Evolutionary conservation across 2,797 vertebrate species (phyloP).

Genomic region (Gastrophryne carolinensis): DNA sequence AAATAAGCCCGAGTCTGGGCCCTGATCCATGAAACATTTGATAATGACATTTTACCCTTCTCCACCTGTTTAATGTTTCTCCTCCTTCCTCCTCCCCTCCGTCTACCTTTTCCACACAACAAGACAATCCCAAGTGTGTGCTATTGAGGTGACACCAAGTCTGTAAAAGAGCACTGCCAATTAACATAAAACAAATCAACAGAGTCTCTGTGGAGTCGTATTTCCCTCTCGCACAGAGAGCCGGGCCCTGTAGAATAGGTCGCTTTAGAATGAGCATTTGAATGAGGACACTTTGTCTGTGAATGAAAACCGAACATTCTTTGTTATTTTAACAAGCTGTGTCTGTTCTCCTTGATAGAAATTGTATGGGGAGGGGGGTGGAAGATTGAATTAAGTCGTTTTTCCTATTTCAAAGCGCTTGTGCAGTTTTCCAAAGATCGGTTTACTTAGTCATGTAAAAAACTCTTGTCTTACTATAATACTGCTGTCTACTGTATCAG

Average conservation of each 20-base stretch:
- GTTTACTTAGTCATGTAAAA: conserved; percentile 81
- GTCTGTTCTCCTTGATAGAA: conserved; percentile 87
- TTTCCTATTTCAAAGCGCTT: conserved; percentile 83
- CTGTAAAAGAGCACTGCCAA: conserved; percentile 81
- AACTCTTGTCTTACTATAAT: conserved; percentile 81
- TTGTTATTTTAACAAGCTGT: conserved; percentile 98
- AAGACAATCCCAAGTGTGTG: conserved; percentile 84
- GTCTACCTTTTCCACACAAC: conserved; percentile 83
- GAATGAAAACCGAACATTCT: conserved; percentile 91
- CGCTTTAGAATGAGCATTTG: conserved; percentile 83
- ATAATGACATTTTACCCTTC: conserved; percentile 75
- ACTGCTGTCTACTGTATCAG: conserved; percentile 68
- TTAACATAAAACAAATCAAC: conserved; percentile 85
- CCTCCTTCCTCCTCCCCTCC: conserved; percentile 70
- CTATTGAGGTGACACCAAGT: conserved; percentile 88
- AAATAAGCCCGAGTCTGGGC: conserved; percentile 56
- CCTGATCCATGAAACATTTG: conserved; percentile 78
- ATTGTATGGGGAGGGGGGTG: conserved; percentile 76
- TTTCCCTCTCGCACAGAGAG: conserved; percentile 80
- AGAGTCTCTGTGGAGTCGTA: conserved; percentile 76
- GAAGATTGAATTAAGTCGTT: conserved; percentile 84
- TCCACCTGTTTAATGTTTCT: conserved; percentile 87
- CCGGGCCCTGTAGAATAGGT: conserved; percentile 84
- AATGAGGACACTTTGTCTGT: conserved; percentile 96
- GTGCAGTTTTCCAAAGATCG: conserved; percentile 82